Conservation (phyloP, 2,797 vertebrate genomes). For the Megaceryle alcyon region DNA sequence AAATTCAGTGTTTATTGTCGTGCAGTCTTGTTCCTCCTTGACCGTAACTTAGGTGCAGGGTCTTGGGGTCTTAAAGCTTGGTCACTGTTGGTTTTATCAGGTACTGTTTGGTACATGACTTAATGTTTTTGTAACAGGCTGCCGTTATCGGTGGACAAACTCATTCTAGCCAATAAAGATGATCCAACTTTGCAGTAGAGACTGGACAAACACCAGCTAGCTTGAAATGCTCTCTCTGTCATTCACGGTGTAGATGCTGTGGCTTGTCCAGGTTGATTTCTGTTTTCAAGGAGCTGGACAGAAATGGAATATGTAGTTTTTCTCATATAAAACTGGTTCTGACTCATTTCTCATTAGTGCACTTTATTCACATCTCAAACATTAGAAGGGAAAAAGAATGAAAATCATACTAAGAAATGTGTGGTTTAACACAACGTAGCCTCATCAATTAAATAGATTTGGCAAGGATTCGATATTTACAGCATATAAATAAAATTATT, state of each 20-base stretch:
- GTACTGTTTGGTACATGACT: neutral
- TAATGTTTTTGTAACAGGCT: neutral
- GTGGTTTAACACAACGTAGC: neutral
- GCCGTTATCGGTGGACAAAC: neutral
- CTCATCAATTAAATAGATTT: neutral
- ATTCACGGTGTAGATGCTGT: rapidly evolving
- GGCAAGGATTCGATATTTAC: neutral
- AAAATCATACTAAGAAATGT: neutral
- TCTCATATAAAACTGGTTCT: neutral
- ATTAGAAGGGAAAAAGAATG: neutral
- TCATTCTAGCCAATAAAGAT: neutral
- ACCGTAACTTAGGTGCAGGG: neutral
- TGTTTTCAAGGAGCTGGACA: neutral
- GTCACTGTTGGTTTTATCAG: neutral
- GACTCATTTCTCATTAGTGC: neutral
- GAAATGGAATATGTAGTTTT: neutral
- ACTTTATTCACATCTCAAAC: neutral
- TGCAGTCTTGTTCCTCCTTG: neutral
- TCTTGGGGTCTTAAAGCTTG: neutral
- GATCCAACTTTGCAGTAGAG: neutral
- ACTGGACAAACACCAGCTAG: neutral
- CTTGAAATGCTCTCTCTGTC: neutral
- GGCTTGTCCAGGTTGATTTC: neutral
- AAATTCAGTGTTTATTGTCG: neutral
- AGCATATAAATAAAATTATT: neutral